phyloP scores from a whole-genome alignment of 2,888 invertebrate species.

The Tipula unca region DNA sequence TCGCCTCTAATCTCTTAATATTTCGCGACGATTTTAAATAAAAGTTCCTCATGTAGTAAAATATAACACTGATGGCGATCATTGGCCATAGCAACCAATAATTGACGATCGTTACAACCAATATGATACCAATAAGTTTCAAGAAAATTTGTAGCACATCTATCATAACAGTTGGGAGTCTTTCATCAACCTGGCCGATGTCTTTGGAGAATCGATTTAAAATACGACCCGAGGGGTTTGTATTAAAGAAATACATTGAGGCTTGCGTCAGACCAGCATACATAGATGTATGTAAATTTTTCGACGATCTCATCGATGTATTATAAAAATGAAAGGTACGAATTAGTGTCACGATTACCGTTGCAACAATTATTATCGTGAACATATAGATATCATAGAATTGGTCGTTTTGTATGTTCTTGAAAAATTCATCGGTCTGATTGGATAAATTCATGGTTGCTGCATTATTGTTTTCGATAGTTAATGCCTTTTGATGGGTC shows the following conservation, averaged over 20 bases:
- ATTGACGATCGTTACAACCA: constrained; percentile 69
- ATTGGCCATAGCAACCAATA: constrained; percentile 65
- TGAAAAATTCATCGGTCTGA: neutral
- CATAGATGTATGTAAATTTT: constrained; percentile 72
- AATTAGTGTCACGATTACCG: constrained; percentile 38
- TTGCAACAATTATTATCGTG: constrained; percentile 41
- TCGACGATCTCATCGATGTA: constrained; percentile 65
- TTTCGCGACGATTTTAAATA: constrained; percentile 73
- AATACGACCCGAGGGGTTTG: constrained; percentile 73
- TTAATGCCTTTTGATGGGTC: neutral
- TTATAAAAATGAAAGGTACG: constrained; percentile 46
- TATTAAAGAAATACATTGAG: constrained; percentile 80
- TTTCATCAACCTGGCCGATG: constrained; percentile 53
- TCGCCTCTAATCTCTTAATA: constrained; percentile 72
- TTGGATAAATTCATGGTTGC: neutral
- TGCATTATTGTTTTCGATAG: neutral
- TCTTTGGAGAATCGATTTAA: constrained; percentile 87
- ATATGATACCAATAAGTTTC: constrained; percentile 67
- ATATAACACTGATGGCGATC: constrained; percentile 57
- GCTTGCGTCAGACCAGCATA: constrained; percentile 72
- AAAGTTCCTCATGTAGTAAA: constrained; percentile 64
- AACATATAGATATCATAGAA: constrained; percentile 42
- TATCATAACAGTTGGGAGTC: constrained; percentile 41
- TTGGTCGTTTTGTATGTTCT: neutral
- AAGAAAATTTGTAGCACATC: constrained; percentile 60